Percentiles rank a stretch among this genome's conserved stretches.
Evolutionary conservation across 2,113 vertebrate genomes (phyloP).

Genomic region (Daubentonia madagascariensis): DNA sequence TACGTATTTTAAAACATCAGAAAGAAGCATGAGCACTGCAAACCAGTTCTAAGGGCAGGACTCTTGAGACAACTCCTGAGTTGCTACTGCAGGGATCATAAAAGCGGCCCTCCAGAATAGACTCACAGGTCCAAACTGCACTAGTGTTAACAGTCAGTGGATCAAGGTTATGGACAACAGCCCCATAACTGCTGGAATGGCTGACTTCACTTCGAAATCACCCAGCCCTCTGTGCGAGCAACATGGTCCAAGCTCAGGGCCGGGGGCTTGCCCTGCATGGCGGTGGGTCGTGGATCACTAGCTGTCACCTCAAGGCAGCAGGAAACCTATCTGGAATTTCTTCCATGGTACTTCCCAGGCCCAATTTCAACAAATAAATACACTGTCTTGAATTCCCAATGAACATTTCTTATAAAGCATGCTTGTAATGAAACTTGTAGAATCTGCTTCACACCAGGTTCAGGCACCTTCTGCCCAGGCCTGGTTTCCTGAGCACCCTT

Average conservation of each 20-base stretch:
- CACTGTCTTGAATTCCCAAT: neutral
- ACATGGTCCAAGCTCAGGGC: neutral
- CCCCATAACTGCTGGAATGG: neutral
- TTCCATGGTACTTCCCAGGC: neutral
- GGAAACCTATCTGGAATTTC: neutral
- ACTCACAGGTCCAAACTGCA: no score
- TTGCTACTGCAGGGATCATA: fast-evolving
- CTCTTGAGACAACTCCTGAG: neutral
- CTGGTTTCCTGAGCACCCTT: neutral
- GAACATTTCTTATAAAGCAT: neutral
- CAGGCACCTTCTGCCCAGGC: neutral
- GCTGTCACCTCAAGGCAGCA: neutral
- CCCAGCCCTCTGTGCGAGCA: neutral
- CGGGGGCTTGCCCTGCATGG: no score
- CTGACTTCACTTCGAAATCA: neutral
- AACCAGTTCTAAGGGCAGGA: neutral
- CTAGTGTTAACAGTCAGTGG: neutral
- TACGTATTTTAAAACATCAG: neutral
- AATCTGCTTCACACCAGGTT: neutral
- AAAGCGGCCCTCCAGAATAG: neutral
- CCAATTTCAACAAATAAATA: neutral
- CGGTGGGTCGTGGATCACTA: neutral
- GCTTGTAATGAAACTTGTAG: neutral
- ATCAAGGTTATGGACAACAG: neutral
- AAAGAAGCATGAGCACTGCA: neutral